Conservation (phyloP, 2,888 invertebrate species). For the Xestia ashworthii region DNA sequence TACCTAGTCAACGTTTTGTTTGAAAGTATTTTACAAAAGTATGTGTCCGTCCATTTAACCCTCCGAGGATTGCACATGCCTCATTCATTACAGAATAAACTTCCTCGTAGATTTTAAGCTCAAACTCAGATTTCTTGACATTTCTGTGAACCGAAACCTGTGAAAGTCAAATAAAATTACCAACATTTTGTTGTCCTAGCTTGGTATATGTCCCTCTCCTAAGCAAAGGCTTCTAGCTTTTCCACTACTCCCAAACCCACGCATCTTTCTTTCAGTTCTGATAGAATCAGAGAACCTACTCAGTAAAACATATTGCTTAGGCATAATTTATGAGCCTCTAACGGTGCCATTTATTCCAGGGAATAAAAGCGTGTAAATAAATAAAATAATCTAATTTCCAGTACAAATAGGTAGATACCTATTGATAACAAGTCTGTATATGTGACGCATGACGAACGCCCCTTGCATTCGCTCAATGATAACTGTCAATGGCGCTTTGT, state of each 20-base stretch:
- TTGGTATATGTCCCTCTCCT: background rate
- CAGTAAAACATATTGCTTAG: background rate
- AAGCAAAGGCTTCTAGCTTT: background rate
- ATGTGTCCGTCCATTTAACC: too few species aligned
- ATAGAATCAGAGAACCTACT: background rate
- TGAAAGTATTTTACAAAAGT: too few species aligned
- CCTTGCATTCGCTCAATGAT: conserved; percentile 47
- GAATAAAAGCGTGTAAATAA: background rate
- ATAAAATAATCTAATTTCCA: conserved; percentile 25
- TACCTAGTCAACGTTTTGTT: too few species aligned
- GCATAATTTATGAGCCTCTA: background rate
- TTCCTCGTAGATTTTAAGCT: background rate
- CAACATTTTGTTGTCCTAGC: background rate
- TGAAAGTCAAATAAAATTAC: background rate
- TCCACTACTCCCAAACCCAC: background rate
- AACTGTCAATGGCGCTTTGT: conserved; percentile 52
- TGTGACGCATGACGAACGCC: conserved; percentile 58
- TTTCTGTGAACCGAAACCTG: background rate
- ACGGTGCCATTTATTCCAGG: background rate
- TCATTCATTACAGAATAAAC: background rate
- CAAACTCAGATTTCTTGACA: background rate
- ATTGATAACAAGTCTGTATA: conserved; percentile 22
- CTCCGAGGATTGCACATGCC: background rate
- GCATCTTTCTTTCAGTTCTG: background rate
- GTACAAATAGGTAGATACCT: conserved; percentile 15